phyloP scores from a whole-genome alignment of 1,140 invertebrate genomes.

The Yoshiicerus persimilis region DNA sequence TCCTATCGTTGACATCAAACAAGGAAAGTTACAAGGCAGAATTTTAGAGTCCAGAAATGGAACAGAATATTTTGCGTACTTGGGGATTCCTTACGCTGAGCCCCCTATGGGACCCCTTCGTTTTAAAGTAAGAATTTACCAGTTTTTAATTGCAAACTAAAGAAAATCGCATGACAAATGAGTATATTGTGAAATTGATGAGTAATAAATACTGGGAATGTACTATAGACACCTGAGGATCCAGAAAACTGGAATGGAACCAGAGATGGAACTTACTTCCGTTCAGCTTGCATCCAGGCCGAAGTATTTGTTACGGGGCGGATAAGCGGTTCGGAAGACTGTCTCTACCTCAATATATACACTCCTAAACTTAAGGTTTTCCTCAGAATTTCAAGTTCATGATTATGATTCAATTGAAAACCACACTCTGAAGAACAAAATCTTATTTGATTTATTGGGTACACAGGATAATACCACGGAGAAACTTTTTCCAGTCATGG shows the following conservation, averaged over 20 bases:
- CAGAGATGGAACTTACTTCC: conserved; percentile 2
- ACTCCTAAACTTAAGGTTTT: background rate
- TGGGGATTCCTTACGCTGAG: background rate
- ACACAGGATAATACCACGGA: background rate
- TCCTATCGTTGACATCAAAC: background rate
- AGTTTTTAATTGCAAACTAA: background rate
- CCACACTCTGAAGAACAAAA: no score
- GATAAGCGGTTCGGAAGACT: background rate
- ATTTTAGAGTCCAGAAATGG: background rate
- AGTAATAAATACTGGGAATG: no score
- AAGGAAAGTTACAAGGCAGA: background rate
- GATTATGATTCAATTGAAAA: background rate
- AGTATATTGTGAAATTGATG: no score
- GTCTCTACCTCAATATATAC: background rate
- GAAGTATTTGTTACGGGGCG: background rate
- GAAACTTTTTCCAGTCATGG: background rate
- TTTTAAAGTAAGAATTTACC: background rate
- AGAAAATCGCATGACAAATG: background rate
- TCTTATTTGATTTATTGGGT: background rate
- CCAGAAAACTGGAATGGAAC: conserved; percentile 18
- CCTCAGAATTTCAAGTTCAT: background rate
- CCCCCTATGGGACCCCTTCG: background rate
- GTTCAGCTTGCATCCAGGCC: background rate
- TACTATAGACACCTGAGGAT: conserved; percentile 9
- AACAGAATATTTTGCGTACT: background rate